Conservation (phyloP, 2,113 vertebrate genomes). For the Syngnathus scovelli region DNA sequence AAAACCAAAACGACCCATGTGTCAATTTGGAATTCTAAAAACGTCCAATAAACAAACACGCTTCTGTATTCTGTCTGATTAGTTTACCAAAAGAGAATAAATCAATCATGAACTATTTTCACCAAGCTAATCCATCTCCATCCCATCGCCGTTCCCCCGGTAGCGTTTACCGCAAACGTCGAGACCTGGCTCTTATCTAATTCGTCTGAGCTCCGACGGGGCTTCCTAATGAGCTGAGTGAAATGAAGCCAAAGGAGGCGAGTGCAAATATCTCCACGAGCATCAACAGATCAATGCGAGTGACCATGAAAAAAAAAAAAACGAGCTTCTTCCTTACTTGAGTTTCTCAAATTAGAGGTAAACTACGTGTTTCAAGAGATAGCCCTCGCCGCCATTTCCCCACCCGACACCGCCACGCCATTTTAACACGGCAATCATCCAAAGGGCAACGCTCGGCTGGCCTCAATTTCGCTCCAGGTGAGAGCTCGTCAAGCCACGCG, state of each 20-base stretch:
- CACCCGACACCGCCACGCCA: not conserved
- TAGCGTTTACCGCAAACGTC: slow-evolving; percentile 5
- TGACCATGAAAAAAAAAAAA: not conserved
- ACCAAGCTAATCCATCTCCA: slow-evolving; percentile 12
- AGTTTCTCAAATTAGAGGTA: not conserved
- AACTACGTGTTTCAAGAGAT: not conserved
- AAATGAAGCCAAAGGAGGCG: slow-evolving; percentile 1
- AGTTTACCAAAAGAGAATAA: slow-evolving; percentile 1
- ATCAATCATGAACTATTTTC: slow-evolving; percentile 11
- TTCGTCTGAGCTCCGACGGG: slow-evolving; percentile 14
- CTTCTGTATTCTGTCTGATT: not conserved
- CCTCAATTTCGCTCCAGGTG: not conserved
- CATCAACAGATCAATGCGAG: not conserved
- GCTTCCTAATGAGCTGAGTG: slow-evolving; percentile 18
- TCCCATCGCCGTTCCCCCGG: not conserved
- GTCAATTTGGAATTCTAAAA: slow-evolving; percentile 4
- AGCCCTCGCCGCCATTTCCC: not conserved
- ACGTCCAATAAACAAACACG: not conserved
- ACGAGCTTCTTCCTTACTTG: not conserved
- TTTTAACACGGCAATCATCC: not conserved
- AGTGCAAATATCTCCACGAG: not conserved
- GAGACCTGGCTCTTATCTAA: slow-evolving; percentile 7
- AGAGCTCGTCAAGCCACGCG: not conserved
- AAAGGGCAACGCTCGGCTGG: not conserved
- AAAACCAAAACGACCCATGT: slow-evolving; percentile 15